These are phyloP conservation scores for Eurystomus gularis DNA, from an alignment of 2,113 vertebrate species.

Conservation along the genomic window DNA sequence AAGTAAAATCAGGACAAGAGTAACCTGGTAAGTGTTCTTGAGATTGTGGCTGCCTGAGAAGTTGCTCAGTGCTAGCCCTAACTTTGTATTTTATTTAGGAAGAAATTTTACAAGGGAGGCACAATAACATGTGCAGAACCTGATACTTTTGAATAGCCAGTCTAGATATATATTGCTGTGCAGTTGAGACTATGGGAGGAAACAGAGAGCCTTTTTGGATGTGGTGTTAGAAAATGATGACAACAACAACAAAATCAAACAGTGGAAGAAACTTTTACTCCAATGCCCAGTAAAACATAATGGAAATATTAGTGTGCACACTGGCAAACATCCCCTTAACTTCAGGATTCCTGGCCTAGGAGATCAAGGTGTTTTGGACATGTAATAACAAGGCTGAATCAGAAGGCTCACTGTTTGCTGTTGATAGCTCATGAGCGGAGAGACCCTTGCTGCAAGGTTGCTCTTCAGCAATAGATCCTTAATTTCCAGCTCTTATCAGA, in stretches of 20 bases:
- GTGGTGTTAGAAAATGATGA: not conserved
- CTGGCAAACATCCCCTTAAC: not conserved
- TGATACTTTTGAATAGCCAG: not conserved
- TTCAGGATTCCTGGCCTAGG: not conserved
- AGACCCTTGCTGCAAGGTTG: not conserved
- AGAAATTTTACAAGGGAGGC: not conserved
- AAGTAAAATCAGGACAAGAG: not conserved
- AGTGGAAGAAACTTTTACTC: not conserved
- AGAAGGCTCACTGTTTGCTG: not conserved
- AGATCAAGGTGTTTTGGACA: not conserved
- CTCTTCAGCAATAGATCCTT: not conserved
- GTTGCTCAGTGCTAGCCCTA: not conserved
- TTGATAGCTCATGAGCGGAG: not conserved
- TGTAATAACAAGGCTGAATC: not conserved
- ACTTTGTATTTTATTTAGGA: not conserved
- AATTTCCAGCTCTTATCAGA: not conserved
- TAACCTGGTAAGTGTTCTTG: not conserved
- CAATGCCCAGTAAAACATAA: not conserved
- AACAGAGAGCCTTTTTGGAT: not conserved
- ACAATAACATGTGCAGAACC: not conserved
- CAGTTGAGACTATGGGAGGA: not conserved
- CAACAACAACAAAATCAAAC: not conserved
- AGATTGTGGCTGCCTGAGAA: not conserved
- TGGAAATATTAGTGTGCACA: not conserved
- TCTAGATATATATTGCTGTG: not conserved